Evolutionary conservation across 2,888 invertebrate genomes (phyloP).

Genomic region (Megamerina dolium): DNA sequence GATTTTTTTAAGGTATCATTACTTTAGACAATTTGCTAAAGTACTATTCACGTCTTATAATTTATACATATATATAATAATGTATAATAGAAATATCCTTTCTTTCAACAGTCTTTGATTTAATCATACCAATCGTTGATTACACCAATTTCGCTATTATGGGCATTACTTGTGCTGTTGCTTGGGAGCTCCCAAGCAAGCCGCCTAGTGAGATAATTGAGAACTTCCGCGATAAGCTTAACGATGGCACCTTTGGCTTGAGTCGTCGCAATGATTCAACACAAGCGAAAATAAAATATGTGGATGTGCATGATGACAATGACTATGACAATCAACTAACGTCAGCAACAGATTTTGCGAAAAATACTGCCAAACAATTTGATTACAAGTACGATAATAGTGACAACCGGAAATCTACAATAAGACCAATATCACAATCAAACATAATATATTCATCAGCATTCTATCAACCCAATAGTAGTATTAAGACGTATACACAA

Average conservation of each 20-base stretch:
- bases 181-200: conserved; percentile 69
- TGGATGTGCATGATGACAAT: conserved; percentile 14
- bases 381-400: no score
- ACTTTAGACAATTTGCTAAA: no score
- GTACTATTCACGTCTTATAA: no score
- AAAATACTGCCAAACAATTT: no score
- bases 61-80: no score
- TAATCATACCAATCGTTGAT: conserved; percentile 47
- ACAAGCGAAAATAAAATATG: conserved; percentile 16
- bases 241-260: conserved; percentile 36
- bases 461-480: no score
- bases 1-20: no score
- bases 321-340: conserved; percentile 1
- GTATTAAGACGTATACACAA: no score
- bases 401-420: no score
- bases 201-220: conserved; percentile 47
- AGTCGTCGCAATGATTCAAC: conserved; percentile 36
- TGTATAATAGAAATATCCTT: no score
- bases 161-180: conserved; percentile 69
- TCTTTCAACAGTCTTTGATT: conserved; percentile 39
- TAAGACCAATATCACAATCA: no score
- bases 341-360: neutral
- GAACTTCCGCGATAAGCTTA: conserved; percentile 36
- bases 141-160: conserved; percentile 54
- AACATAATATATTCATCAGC: no score